Percentiles rank a stretch among this genome's conserved stretches.
Evolutionary conservation across 2,888 invertebrate genomes (phyloP).

Genomic region (Chrysolina oricalcia): DNA sequence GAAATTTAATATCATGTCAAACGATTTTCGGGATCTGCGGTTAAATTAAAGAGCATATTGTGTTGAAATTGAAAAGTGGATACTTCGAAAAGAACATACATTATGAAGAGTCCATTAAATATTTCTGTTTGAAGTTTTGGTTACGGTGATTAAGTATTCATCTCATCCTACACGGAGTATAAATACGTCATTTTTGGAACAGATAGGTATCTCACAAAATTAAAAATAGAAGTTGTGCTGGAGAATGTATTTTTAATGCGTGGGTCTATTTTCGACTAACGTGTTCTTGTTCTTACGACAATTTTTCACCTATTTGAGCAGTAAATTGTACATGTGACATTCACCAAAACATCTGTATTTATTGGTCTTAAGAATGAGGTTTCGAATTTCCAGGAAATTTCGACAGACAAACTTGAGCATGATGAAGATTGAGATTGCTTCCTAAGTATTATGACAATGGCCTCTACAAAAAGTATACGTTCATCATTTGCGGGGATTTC

Average conservation of each 20-base stretch:
- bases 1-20: no score
- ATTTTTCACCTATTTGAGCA: background rate
- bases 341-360: background rate
- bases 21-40: no score
- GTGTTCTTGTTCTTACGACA: background rate
- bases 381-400: no score
- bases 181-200: background rate
- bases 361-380: no score
- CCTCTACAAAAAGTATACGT: background rate
- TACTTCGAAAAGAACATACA: background rate
- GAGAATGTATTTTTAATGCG: constrained; percentile 13
- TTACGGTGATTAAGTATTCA: background rate
- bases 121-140: constrained; percentile 9
- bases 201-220: background rate
- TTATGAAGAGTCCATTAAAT: background rate
- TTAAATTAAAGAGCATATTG: background rate
- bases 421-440: no score
- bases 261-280: background rate
- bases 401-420: no score
- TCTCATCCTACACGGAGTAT: constrained; percentile 3
- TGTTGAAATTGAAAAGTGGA: background rate
- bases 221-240: background rate
- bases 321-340: background rate
- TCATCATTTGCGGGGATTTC: constrained; percentile 5
- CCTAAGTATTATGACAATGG: no score